Evolutionary conservation across 2,888 invertebrate genomes (phyloP), one percentile per base, ranked within the genome.

Genomic region (Macaria liturata): DNA sequence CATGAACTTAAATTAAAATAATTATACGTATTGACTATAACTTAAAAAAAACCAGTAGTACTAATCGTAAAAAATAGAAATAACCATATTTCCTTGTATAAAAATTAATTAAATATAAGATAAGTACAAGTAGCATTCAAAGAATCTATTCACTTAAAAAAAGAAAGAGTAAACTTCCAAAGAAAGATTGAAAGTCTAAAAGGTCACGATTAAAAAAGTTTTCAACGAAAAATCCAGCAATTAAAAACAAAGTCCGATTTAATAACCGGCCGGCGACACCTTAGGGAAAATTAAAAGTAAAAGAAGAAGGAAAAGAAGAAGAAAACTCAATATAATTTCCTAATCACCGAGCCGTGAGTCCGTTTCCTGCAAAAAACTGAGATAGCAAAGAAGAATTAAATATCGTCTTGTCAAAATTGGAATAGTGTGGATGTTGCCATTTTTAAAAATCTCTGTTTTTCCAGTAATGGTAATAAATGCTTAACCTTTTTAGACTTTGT

Each of bases 241-340:
- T 86, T 86, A 84, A 87, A 75, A 84, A 78, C 74, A 77, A 78
- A 89, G 90, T 83, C 88, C 83, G 74, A 84, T 87, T 91, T 90
- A 91, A 91, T 91, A 91, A 89, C 86, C 88, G 89, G 89, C 88
- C 81, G 83, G 64, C 76, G 81, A 85, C 89, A 86, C 86, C 86
- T 85, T 62, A 69, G 70, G 71, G 30, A 45, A 45, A 45, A 8
- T 8, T 43, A 9, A 45, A 30, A 45, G 30, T 79, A 80, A 71
- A 43, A 45, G 37, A 9, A 39, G 42, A 50, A 50, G 50, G 49
- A 46, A 76, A 80, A 83, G 79, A 82, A 81, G 75, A 77, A 77
- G 75, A 73, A 70, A 77, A 78, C 84, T 82, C 88, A 84, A 88
- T 87, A 87, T 90, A 90, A 90, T 91, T 91, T 90, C 87, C 85